A percentile compares a stretch with the other conserved stretches of the same genome.
Evolutionary conservation across 1,140 invertebrate genomes (phyloP).

Genomic region (Semibalanus balanoides): DNA sequence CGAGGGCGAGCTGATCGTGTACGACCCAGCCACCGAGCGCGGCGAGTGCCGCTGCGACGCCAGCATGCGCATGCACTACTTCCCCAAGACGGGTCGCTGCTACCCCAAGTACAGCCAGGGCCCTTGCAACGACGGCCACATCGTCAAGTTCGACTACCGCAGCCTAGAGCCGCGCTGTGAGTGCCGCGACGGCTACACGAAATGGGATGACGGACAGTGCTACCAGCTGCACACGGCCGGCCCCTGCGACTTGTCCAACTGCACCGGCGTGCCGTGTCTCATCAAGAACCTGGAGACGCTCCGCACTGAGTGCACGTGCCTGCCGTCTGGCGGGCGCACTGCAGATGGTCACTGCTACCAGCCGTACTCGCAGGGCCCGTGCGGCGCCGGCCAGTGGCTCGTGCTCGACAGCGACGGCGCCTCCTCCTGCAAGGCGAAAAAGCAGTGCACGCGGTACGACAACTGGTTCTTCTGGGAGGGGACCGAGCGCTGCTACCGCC

Average conservation of each 20-base stretch:
- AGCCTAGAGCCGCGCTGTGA: slow-evolving; percentile 20
- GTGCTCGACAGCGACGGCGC: slow-evolving; percentile 22
- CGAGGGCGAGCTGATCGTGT: slow-evolving; percentile 21
- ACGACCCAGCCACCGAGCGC: slow-evolving; percentile 10
- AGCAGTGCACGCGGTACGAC: slow-evolving; percentile 23
- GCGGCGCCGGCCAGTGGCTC: slow-evolving; percentile 24
- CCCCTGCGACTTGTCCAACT: slow-evolving; percentile 20
- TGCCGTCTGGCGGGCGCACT: too few relatives aligned
- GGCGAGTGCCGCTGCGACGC: slow-evolving; percentile 22
- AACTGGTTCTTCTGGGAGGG: slow-evolving; percentile 26
- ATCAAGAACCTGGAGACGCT: slow-evolving; percentile 22
- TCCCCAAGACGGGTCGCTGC: slow-evolving; percentile 17
- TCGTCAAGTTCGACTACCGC: slow-evolving; percentile 24
- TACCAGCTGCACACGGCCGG: slow-evolving; percentile 24
- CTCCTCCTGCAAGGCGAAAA: slow-evolving; percentile 21
- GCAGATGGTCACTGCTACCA: slow-evolving; percentile 22
- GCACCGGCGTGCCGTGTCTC: slow-evolving; percentile 21
- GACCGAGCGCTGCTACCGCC: slow-evolving; percentile 24
- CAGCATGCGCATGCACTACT: slow-evolving; percentile 22
- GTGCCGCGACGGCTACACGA: slow-evolving; percentile 24
- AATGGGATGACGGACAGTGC: slow-evolving; percentile 23
- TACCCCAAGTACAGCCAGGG: slow-evolving; percentile 23
- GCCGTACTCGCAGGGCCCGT: slow-evolving; percentile 23
- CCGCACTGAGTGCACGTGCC: slow-evolving; percentile 22
- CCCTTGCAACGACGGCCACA: slow-evolving; percentile 21